phyloP scores from a whole-genome alignment of 2,113 vertebrate genomes.

The Meriones unguiculatus region DNA sequence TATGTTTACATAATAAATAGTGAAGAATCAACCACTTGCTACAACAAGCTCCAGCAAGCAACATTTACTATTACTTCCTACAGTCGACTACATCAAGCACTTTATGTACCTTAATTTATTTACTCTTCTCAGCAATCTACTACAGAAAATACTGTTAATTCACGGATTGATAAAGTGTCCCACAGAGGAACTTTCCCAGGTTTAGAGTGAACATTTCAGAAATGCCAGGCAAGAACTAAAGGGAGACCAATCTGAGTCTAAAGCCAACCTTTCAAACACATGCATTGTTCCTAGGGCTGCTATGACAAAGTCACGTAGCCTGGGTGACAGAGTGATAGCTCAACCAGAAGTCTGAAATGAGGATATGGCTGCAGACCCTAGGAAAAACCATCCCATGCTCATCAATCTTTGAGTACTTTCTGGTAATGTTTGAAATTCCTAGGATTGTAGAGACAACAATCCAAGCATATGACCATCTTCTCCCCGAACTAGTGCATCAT shows the following conservation, averaged over 20 bases:
- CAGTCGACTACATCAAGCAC: not conserved
- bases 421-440: not conserved
- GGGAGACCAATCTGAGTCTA: not conserved
- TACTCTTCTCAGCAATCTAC: not conserved
- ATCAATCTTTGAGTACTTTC: not conserved
- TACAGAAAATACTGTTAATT: not conserved
- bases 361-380: not conserved
- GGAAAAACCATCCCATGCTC: not conserved
- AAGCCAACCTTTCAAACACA: not conserved
- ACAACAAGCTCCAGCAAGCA: not conserved
- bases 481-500: not conserved
- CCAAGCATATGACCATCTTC: not conserved
- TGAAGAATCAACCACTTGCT: not conserved
- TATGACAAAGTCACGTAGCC: not conserved
- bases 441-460: rapidly evolving
- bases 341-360: not conserved
- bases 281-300: not conserved
- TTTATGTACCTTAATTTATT: not conserved
- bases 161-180: not conserved
- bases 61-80: not conserved
- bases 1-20: not conserved
- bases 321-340: not conserved
- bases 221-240: not conserved
- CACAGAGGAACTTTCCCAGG: not conserved
- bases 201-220: not conserved